These are phyloP conservation scores for Silurus aristotelis DNA, from an alignment of 2,797 vertebrate species.

Conservation along the genomic window DNA sequence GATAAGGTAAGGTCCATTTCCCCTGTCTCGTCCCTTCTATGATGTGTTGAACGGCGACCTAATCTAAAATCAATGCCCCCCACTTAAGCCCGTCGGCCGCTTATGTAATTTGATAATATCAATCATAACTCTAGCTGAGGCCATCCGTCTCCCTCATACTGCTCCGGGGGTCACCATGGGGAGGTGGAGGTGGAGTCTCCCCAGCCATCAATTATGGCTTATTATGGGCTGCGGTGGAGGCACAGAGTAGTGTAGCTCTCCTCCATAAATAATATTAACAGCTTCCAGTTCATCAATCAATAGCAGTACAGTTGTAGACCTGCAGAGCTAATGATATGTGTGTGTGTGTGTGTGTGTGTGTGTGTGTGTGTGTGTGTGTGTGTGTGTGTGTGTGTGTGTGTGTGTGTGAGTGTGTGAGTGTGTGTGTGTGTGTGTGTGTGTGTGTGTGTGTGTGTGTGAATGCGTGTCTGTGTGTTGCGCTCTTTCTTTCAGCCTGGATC, in stretches of 20 bases:
- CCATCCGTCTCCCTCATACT: constrained; percentile 90
- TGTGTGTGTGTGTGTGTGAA: constrained; percentile 16
- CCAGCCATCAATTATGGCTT: constrained; percentile 95
- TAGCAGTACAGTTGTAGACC: constrained; percentile 87
- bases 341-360: constrained; percentile 20
- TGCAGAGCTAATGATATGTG: constrained; percentile 76
- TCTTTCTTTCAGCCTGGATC: constrained; percentile 75
- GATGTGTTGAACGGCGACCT: constrained; percentile 80
- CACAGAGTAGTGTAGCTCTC: constrained; percentile 77
- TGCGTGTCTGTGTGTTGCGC: not conserved
- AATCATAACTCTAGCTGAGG: constrained; percentile 92
- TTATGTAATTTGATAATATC: constrained; percentile 96
- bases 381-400: constrained; percentile 27
- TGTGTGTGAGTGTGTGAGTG: constrained; percentile 28
- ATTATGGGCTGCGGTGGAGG: constrained; percentile 84
- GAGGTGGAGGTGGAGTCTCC: constrained; percentile 75
- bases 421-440: constrained; percentile 24
- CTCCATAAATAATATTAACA: constrained; percentile 95
- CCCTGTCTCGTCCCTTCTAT: constrained; percentile 62
- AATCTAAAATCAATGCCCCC: constrained; percentile 94
- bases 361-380: constrained; percentile 17
- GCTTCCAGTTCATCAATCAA: constrained; percentile 85
- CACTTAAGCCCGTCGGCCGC: constrained; percentile 81
- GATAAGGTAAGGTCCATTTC: constrained; percentile 62
- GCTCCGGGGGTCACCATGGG: constrained; percentile 77